Conservation (phyloP, 2,888 invertebrate species). For the Caenorhabditis sp. region DNA sequence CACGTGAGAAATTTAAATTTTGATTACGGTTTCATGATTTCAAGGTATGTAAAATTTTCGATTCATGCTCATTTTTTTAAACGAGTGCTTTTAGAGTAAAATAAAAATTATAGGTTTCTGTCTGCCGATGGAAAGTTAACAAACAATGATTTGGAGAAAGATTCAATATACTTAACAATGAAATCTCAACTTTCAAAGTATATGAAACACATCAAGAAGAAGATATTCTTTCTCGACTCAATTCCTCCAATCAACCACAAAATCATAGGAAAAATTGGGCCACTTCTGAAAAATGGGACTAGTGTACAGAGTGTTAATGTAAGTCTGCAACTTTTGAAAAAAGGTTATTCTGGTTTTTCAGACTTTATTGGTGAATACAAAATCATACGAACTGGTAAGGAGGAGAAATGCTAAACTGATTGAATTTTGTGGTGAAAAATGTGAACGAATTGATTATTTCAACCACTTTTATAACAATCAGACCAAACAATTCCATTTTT, state of each 20-base stretch:
- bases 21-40: background rate
- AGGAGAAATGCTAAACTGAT: background rate
- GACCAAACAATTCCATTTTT: background rate
- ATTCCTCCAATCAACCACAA: conserved; percentile 5
- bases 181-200: conserved; percentile 23
- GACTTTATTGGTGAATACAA: background rate
- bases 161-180: conserved; percentile 17
- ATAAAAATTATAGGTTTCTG: background rate
- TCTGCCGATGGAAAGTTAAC: background rate
- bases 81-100: no score
- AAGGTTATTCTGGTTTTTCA: background rate
- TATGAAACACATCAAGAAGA: conserved; percentile 26
- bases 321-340: background rate
- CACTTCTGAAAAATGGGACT: background rate
- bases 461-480: background rate
- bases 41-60: background rate
- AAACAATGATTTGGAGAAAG: conserved; percentile 10
- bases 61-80: no score
- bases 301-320: background rate
- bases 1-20: background rate
- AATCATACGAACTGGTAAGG: background rate
- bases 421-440: background rate
- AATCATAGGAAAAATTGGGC: background rate
- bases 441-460: background rate
- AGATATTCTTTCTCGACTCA: conserved; percentile 22